A percentile compares a stretch with the other conserved stretches of the same genome.
These are phyloP conservation scores for Harpagifer antarcticus DNA, from an alignment of 2,797 vertebrate species.

Conservation along the genomic window DNA sequence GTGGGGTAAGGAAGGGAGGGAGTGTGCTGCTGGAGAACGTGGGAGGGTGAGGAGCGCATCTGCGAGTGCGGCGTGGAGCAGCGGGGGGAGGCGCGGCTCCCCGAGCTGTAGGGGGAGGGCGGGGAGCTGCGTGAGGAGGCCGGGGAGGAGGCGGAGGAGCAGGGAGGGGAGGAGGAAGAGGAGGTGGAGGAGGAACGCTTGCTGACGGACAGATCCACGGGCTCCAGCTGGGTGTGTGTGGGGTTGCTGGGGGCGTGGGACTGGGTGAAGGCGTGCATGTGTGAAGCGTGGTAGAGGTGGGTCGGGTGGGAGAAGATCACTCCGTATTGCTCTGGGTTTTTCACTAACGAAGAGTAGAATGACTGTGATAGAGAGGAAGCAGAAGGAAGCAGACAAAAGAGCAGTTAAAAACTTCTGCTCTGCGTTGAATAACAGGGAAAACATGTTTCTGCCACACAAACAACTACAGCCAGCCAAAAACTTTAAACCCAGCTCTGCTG, in stretches of 20 bases:
- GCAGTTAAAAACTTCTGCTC: constrained; percentile 67
- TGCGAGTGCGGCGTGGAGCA: constrained; percentile 84
- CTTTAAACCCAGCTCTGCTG: constrained; percentile 35
- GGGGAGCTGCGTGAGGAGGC: constrained; percentile 85
- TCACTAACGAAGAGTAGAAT: constrained; percentile 90
- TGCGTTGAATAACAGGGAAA: constrained; percentile 62
- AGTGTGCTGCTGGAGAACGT: constrained; percentile 76
- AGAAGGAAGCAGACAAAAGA: constrained; percentile 69
- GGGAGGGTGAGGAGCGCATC: constrained; percentile 86
- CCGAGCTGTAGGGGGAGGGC: constrained; percentile 66
- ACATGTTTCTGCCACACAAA: constrained; percentile 69
- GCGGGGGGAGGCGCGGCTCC: constrained; percentile 85
- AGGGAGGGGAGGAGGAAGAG: constrained; percentile 85
- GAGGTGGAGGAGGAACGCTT: constrained; percentile 90
- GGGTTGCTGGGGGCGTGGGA: constrained; percentile 84
- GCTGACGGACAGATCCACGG: constrained; percentile 95
- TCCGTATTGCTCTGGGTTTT: constrained; percentile 86
- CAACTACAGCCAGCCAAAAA: constrained; percentile 60
- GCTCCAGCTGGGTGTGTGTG: constrained; percentile 91
- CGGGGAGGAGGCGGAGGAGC: constrained; percentile 83
- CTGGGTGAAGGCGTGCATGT: constrained; percentile 72
- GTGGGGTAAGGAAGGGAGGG: constrained; percentile 86
- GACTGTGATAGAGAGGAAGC: constrained; percentile 78
- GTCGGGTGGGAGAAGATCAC: constrained; percentile 88
- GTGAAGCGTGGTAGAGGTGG: constrained; percentile 64